phyloP scores from a whole-genome alignment of 2,797 vertebrate genomes.

The Enteromius unitaeniatus region DNA sequence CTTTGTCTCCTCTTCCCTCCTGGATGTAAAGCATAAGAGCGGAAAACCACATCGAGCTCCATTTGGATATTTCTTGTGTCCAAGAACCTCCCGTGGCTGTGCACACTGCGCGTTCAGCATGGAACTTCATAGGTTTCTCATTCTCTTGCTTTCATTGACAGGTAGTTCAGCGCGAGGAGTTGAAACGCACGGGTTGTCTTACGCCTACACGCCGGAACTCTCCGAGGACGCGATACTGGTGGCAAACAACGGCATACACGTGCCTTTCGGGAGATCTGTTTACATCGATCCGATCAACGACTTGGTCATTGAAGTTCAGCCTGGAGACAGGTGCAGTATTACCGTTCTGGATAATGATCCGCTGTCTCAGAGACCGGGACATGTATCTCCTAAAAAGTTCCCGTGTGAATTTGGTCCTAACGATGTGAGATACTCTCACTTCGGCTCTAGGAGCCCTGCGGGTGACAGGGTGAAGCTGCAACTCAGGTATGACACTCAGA shows the following conservation, averaged over 20 bases:
- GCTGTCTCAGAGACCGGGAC: constrained; percentile 88
- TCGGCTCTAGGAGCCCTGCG: constrained; percentile 89
- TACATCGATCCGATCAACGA: constrained; percentile 91
- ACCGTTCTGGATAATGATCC: constrained; percentile 91
- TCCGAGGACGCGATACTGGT: constrained; percentile 84
- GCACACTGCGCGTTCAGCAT: constrained; percentile 55
- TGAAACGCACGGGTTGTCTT: constrained; percentile 75
- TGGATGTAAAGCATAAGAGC: not conserved
- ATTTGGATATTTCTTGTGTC: constrained; percentile 23
- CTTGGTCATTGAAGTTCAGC: constrained; percentile 90
- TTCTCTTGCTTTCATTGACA: constrained; percentile 69
- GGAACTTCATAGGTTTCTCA: constrained; percentile 66
- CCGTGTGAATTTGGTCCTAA: constrained; percentile 89
- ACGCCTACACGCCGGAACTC: constrained; percentile 78
- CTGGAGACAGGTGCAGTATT: constrained; percentile 89
- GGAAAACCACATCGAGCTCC: not conserved
- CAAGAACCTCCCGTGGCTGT: constrained; percentile 10
- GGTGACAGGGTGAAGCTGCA: constrained; percentile 89
- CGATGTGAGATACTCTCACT: constrained; percentile 90
- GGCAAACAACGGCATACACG: constrained; percentile 90
- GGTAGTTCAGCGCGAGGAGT: constrained; percentile 61
- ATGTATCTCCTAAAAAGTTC: constrained; percentile 89
- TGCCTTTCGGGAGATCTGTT: constrained; percentile 89
- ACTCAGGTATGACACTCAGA: constrained; percentile 91
- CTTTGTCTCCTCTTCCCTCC: constrained; percentile 48